Evolutionary conservation across 2,113 vertebrate species (phyloP), one percentile per base, ranked within the genome.

Genomic region (Variabilichromis moorii): DNA sequence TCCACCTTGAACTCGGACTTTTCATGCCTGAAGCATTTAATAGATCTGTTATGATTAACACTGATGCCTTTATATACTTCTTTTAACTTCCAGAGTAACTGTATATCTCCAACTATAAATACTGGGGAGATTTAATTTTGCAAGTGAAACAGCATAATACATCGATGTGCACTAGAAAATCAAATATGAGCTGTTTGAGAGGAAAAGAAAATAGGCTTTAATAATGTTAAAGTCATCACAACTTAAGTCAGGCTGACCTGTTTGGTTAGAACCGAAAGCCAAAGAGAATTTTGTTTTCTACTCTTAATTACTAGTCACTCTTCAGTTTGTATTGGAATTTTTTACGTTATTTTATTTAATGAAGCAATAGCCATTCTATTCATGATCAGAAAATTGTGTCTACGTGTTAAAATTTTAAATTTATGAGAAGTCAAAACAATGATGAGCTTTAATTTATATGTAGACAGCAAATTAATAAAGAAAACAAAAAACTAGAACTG

Each of bases 11-110:
- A 86, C 78, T 55, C 21, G 9, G 71, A 80, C 53, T 81, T 88
- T 89, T 86, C 83, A 55, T 11, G 37, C 78, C 81, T 80, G 50
- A 89, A 80, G 87, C 80, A 68, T 90, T 91, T 90, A 90, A 83
- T 90, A 66, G 82, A 50, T 88, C 91, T 81, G 17, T 54, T 55
- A 2, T 92, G 89, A 92, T 81, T 90, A 84, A 81, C 81, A 42
- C 50, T 85, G 51, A 82, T 68, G 55, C 87, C 19, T 83, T 80
- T 53, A 79, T 35, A 31, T 24, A 53, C 51, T 45, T 80, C 55
- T 68, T 89, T 28, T 89, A 82, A 91, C 88, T 85, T 55, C 40
- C 8, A 14, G 63, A 40, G 42, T 53, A 9, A 78, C 55, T 88
- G 26, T 53, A 81, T 61, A 42, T 76, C 31, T 24, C 21, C 17